Evolutionary conservation across 2,888 invertebrate genomes (phyloP).

Genomic region (Adelognathus sp.): DNA sequence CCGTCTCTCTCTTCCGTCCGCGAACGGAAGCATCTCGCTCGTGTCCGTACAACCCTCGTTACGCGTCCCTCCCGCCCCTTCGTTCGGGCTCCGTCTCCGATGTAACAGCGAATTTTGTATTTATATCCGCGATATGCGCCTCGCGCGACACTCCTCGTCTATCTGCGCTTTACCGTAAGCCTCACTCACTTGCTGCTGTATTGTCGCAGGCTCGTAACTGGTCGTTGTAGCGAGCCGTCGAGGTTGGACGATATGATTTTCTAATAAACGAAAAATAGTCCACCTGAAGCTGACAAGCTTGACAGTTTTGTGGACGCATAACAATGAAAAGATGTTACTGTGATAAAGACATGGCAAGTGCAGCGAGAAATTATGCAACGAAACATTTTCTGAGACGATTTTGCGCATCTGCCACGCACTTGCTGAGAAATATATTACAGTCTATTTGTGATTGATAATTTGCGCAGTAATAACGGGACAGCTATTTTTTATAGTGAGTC

Average conservation of each 20-base stretch:
- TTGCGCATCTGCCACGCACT: too few relatives aligned
- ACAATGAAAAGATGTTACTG: too few relatives aligned
- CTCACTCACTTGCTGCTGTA: not conserved
- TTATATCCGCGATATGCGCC: slow-evolving; percentile 33
- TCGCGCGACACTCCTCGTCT: not conserved
- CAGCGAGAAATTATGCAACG: too few relatives aligned
- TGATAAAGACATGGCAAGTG: too few relatives aligned
- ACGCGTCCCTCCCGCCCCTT: slow-evolving; percentile 42
- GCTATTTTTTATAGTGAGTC: too few relatives aligned
- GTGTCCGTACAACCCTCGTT: slow-evolving; percentile 51
- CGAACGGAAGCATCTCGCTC: not conserved
- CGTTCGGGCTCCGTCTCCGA: slow-evolving; percentile 7
- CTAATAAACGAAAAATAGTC: not conserved
- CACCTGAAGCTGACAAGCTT: slow-evolving; percentile 3
- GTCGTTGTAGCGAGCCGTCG: not conserved
- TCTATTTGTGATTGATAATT: too few relatives aligned
- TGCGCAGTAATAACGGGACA: too few relatives aligned
- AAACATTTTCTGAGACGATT: too few relatives aligned
- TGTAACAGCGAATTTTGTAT: slow-evolving; percentile 48
- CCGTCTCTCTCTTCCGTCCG: slow-evolving; percentile 31
- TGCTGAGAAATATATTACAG: too few relatives aligned
- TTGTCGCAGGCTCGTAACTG: slow-evolving; percentile 19
- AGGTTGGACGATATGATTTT: not conserved
- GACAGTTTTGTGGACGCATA: not conserved
- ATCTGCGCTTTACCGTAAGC: not conserved